phyloP scores from a whole-genome alignment of 2,888 invertebrate genomes.

The Hydrotaea cyrtoneurina region DNA sequence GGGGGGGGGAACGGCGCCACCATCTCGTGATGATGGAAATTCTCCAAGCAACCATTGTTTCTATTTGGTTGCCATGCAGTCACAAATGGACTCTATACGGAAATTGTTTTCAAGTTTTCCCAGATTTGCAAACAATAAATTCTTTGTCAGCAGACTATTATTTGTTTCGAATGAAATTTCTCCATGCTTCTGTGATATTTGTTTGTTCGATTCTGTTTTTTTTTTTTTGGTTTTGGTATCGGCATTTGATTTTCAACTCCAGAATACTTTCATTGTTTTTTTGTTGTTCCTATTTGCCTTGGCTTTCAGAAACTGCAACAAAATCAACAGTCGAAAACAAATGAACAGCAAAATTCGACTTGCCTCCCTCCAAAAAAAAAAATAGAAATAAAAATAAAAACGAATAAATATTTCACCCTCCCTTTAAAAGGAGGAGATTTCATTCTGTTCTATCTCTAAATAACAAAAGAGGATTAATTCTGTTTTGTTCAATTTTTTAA shows the following conservation, averaged over 20 bases:
- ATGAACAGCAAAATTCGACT: not conserved
- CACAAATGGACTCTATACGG: not conserved
- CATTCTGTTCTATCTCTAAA: not conserved
- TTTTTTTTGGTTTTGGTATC: too few species aligned
- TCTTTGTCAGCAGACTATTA: not conserved
- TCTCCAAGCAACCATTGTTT: too few species aligned
- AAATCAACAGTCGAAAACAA: not conserved
- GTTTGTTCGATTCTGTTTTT: too few species aligned
- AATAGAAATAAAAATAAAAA: not conserved
- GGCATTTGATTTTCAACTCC: not conserved
- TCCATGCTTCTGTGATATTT: not conserved
- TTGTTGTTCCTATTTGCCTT: not conserved
- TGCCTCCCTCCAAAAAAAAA: not conserved
- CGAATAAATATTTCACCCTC: too few species aligned
- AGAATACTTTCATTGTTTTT: too few species aligned
- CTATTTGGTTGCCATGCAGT: too few species aligned
- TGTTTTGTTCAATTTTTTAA: not conserved
- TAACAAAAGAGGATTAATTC: not conserved
- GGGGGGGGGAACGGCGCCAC: too few species aligned
- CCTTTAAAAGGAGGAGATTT: too few species aligned
- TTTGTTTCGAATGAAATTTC: not conserved
- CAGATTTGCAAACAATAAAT: not conserved
- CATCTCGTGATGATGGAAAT: too few species aligned
- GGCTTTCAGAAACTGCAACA: not conserved
- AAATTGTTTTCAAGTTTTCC: not conserved